Percentiles rank a stretch among this genome's conserved stretches.
phyloP scores from a whole-genome alignment of 2,113 vertebrate genomes.

The Ciconia stormi region DNA sequence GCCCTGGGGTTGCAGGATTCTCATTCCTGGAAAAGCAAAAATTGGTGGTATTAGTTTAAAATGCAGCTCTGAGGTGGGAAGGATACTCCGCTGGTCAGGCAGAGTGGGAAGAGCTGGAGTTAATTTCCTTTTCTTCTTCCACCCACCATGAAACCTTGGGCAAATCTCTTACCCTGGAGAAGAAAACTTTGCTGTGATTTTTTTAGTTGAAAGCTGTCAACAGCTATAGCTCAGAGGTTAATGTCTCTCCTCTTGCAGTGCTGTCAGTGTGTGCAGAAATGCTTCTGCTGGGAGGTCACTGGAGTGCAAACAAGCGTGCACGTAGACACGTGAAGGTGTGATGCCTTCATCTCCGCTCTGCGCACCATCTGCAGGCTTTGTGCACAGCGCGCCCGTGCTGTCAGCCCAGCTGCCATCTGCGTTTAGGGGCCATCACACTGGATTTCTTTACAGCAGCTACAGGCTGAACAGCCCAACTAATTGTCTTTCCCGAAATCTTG shows the following conservation, averaged over 20 bases:
- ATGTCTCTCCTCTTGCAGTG: background rate
- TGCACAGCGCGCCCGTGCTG: rapidly evolving
- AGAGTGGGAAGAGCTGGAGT: background rate
- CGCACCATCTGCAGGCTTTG: background rate
- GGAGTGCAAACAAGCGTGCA: background rate
- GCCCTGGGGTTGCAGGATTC: background rate
- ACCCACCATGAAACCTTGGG: background rate
- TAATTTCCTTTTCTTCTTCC: background rate
- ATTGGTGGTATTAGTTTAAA: background rate
- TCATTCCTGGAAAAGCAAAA: background rate
- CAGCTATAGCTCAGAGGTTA: background rate
- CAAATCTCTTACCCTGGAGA: background rate
- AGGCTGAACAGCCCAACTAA: background rate
- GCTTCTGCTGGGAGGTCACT: background rate
- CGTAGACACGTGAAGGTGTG: background rate
- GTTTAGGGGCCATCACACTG: background rate
- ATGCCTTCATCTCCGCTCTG: background rate
- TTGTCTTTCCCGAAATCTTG: background rate
- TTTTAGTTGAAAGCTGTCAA: background rate
- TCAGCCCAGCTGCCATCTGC: background rate
- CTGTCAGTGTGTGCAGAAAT: background rate
- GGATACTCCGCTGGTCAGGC: background rate
- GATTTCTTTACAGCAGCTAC: background rate
- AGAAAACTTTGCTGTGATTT: background rate
- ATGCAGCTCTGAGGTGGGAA: background rate